These are phyloP conservation scores for Macquaria ambigua DNA, from an alignment of 2,113 vertebrate species.

Conservation along the genomic window DNA sequence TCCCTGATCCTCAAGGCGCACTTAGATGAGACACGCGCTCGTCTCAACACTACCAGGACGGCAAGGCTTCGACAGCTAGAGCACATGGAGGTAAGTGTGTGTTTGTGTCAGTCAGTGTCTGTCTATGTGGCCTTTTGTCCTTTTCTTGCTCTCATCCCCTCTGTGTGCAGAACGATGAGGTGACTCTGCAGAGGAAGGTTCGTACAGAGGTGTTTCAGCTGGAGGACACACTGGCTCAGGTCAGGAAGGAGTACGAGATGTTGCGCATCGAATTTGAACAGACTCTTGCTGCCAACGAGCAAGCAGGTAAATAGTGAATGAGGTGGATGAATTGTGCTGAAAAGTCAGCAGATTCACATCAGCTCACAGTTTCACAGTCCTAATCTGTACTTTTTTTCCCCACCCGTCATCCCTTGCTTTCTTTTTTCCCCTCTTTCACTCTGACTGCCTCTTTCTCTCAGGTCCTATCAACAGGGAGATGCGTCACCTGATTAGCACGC, in stretches of 20 bases:
- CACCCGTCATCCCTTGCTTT: neutral
- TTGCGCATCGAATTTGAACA: conserved; percentile 98
- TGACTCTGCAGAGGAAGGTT: conserved; percentile 95
- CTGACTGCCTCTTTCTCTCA: conserved; percentile 57
- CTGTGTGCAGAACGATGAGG: conserved; percentile 91
- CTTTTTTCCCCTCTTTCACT: neutral
- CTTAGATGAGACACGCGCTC: conserved; percentile 92
- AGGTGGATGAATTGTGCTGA: neutral
- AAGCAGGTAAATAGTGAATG: conserved; percentile 90
- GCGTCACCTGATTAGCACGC: conserved; percentile 97
- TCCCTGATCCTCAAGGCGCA: conserved; percentile 95
- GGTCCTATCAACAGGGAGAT: conserved; percentile 98
- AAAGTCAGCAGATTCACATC: neutral
- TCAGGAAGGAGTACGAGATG: conserved; percentile 99
- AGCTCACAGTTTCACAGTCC: neutral
- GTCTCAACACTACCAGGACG: conserved; percentile 92
- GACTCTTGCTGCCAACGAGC: conserved; percentile 97
- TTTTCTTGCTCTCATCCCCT: neutral
- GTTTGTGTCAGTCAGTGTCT: neutral
- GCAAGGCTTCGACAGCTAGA: conserved; percentile 95
- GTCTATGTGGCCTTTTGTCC: neutral
- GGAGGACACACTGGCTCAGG: conserved; percentile 97
- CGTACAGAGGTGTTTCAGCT: conserved; percentile 97
- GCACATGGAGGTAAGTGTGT: conserved; percentile 92
- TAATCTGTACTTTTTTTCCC: neutral